These are phyloP conservation scores for Gibbula magus DNA, from an alignment of 2,888 invertebrate genomes.

Conservation along the genomic window DNA sequence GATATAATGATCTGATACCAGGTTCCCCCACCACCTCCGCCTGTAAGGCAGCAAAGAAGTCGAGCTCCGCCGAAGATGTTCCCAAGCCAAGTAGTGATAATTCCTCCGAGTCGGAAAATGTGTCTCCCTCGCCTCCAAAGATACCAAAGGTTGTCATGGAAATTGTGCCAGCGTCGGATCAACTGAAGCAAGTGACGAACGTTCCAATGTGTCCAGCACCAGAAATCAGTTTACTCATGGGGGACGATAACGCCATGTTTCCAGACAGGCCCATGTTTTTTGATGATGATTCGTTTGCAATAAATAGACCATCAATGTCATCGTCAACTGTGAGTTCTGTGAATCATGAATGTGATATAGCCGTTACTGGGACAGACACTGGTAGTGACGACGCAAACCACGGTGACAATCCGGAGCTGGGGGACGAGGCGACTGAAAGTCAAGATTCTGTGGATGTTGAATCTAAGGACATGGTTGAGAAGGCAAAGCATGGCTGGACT, in stretches of 20 bases:
- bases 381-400: slow-evolving; percentile 15
- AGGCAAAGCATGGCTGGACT: slow-evolving; percentile 84
- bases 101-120: slow-evolving; percentile 11
- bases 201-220: neutral
- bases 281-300: neutral
- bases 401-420: slow-evolving; percentile 40
- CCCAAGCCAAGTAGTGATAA: slow-evolving; percentile 8
- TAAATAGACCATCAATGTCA: neutral
- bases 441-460: slow-evolving; percentile 30
- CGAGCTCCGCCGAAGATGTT: neutral
- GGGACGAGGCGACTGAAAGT: slow-evolving; percentile 31
- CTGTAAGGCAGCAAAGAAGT: neutral
- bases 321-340: neutral
- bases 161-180: neutral
- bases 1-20: neutral
- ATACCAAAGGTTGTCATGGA: neutral
- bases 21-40: neutral
- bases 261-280: slow-evolving; percentile 51
- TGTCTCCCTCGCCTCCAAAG: neutral
- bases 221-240: slow-evolving; percentile 29
- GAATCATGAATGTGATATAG: neutral
- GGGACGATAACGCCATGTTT: slow-evolving; percentile 69
- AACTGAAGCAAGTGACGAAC: neutral
- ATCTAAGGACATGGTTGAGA: slow-evolving; percentile 45
- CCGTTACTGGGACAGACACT: slow-evolving; percentile 17